Conservation (phyloP, 1,140 invertebrate species). For the Paraescarpia echinospica region DNA sequence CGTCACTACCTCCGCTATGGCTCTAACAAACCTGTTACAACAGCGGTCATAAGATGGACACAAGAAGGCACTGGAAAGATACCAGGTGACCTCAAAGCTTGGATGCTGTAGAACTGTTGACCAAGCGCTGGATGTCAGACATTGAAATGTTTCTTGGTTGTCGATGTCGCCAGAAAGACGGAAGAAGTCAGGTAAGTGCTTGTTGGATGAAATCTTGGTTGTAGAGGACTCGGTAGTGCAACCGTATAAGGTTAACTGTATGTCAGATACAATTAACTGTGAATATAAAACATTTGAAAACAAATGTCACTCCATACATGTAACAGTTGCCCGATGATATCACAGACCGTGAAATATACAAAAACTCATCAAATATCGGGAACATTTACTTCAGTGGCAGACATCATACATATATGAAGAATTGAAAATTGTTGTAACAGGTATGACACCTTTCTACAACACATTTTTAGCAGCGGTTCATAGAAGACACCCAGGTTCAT, state of each 20-base stretch:
- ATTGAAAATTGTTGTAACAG: not conserved
- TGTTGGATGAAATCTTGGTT: not conserved
- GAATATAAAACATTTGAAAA: no score
- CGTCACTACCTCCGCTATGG: not conserved
- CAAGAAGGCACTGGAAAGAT: not conserved
- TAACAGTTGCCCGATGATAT: no score
- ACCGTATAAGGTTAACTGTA: no score
- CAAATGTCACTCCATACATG: no score
- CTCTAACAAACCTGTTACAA: not conserved
- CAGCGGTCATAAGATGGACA: not conserved
- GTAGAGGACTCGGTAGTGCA: no score
- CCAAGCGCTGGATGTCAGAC: not conserved
- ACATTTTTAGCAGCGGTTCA: not conserved
- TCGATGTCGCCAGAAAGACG: not conserved
- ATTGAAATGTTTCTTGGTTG: not conserved
- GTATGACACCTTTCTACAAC: not conserved
- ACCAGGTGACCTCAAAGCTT: not conserved
- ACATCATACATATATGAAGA: no score
- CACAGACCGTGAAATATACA: no score
- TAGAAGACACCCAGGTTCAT: not conserved
- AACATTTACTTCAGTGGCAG: no score
- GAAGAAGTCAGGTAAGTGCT: not conserved
- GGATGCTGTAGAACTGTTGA: not conserved
- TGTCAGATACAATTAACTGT: no score
- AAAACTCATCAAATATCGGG: no score